Evolutionary conservation across 30 jellyfish, hydroid and myxozoan species (phyloP), one percentile per base, ranked within the genome.

Genomic region (Cassiopea xamachana): DNA sequence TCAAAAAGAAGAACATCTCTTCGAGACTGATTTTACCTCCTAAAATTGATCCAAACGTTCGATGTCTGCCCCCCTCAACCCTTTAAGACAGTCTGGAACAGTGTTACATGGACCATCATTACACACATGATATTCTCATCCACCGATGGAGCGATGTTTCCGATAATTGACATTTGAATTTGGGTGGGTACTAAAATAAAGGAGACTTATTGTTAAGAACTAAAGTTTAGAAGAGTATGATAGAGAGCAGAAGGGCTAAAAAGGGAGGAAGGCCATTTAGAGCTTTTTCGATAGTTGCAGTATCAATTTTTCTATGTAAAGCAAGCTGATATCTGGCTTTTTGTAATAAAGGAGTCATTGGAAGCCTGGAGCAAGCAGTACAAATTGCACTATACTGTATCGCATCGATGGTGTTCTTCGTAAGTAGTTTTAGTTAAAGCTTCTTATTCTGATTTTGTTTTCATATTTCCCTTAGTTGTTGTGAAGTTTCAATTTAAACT

Each of bases 311-410:
- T 64, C 39, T 27, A 27, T 27, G 39, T 27, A 27, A 27, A 27
- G 2, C 8, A 9, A 27, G 15, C 8, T 59, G 8, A 64, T 64
- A 9, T 27, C 27, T 9, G 8, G 6, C 6, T 27, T 64, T 16
- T 17, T 17, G 43, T 64, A 9, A 14, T 64, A 13, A 17, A 87
- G 94, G 94, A 44, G 64, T 77, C 50, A 50, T 87, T 62, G 89
- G 89, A 13, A 67, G 79, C 7, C 13, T 80, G 46, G 94, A 87
- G 48, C 94, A 75, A 43, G 94, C 94, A 6, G 60, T 83, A 8
- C 88, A 75, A 68, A 67, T 87, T 68, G 48, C 77, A 5, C 77
- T 79, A 15, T 87, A 9, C 61, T 46, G 77, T 64, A 9, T 87
- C 17, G 77, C 79, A 48, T 89, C 75, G 47, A 48, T 77, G 60